Base-by-base conservation (phyloP, 2,113 vertebrate genomes). In the Candoia aspera region DNA sequence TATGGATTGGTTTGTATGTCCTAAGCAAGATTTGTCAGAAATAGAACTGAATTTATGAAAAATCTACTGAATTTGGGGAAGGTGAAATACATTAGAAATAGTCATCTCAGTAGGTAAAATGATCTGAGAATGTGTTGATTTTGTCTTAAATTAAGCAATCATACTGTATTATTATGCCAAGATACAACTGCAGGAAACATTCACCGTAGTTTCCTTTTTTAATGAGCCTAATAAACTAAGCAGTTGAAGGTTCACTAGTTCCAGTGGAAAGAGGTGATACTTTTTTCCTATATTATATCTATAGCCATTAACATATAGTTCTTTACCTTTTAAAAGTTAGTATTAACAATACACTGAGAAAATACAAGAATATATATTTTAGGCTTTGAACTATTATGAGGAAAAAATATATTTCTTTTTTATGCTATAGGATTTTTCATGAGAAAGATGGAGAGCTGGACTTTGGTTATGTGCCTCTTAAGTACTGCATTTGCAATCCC, bases 381-480 rank as follows among this genome's bases (percentile, higher is more conserved):
- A 1, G 91, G 92, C 54, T 91, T 60, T 46, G 88, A 2, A 0
- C 62, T 9, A 94, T 23, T 2, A 15, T 91, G 90, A 92, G 53
- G 17, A 2, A 19, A 49, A 90, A 49, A 49, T 4, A 29, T 42
- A 0, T 73, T 92, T 73, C 9, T 0, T 6, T 59, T 6, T 84
- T 91, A 93, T 91, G 37, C 93, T 95, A 87, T 29, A 96, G 91
- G 92, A 42, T 29, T 19, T 60, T 57, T 6, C 3, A 83, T 88
- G n/a, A 92, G 89, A 95, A 96, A 96, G 87, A 96, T 42, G 83
- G 88, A 91, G 86, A 90, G 54, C 93, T 96, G 92, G 94, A 97
- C 93, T 91, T 88, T 95, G 91, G 93, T 93, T 89, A 94, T 92
- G 84, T 96, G 96, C 83, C 94, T 97, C n/a, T 87, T 93, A 91